phyloP scores from a whole-genome alignment of 2,888 invertebrate species.

The Octonoba sinensis region DNA sequence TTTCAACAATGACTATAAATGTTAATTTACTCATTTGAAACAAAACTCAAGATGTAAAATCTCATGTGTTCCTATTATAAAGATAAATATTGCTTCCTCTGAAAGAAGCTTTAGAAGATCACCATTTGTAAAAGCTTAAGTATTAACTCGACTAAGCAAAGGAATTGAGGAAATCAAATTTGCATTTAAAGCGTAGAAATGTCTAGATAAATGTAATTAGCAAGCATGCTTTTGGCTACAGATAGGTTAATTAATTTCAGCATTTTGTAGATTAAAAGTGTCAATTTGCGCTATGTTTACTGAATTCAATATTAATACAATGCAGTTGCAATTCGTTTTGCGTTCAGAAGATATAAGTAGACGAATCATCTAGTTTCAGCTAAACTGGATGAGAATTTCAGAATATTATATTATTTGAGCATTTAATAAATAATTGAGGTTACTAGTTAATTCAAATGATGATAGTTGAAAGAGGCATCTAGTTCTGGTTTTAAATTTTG shows the following conservation, averaged over 20 bases:
- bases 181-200: slow-evolving; percentile 52
- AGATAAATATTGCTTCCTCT: background rate
- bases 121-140: slow-evolving; percentile 35
- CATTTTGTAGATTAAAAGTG: slow-evolving; percentile 9
- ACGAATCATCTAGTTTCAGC: too few species aligned
- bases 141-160: slow-evolving; percentile 44
- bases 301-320: background rate
- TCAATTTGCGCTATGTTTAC: background rate
- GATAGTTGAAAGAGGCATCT: too few species aligned
- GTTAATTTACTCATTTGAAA: too few species aligned
- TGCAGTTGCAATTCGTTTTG: too few species aligned
- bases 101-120: slow-evolving; percentile 13
- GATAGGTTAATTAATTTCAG: slow-evolving; percentile 21
- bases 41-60: too few species aligned
- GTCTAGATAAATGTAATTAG: slow-evolving; percentile 24
- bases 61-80: background rate
- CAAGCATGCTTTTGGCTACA: slow-evolving; percentile 17
- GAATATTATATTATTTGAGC: too few species aligned
- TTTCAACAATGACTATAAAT: too few species aligned
- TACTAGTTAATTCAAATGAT: too few species aligned
- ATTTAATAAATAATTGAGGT: too few species aligned
- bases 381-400: too few species aligned
- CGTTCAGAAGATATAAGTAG: too few species aligned
- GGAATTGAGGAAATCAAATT: slow-evolving; percentile 43
- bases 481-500: too few species aligned